Conservation (phyloP, 2,113 vertebrate genomes). For the Uria aalge region DNA sequence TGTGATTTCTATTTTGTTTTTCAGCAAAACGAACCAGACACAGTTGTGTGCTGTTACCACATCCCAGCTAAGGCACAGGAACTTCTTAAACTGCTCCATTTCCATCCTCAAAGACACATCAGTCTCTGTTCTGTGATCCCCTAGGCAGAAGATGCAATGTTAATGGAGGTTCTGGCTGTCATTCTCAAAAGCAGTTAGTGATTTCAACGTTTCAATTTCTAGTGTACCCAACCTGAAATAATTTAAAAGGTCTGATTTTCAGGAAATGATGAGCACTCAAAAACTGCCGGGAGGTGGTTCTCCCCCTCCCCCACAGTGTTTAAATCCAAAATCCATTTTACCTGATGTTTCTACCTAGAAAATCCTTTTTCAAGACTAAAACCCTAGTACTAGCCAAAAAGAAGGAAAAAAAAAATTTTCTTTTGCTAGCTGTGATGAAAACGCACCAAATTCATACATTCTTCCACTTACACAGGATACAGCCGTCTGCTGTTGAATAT, state of each 20-base stretch:
- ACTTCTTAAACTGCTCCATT: constrained; percentile 13
- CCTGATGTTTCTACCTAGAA: not conserved
- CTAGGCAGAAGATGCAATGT: not conserved
- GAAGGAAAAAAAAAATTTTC: not conserved
- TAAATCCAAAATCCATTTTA: not conserved
- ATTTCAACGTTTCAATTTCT: constrained; percentile 10
- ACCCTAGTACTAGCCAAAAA: not conserved
- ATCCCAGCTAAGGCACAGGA: not conserved
- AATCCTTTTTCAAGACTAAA: not conserved
- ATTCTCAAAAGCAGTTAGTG: constrained; percentile 18
- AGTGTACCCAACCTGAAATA: not conserved
- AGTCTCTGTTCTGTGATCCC: constrained; percentile 15
- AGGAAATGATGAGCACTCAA: not conserved
- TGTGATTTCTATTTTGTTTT: constrained; percentile 45
- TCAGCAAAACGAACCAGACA: not conserved
- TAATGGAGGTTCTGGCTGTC: constrained; percentile 36
- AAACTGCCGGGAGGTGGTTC: not conserved
- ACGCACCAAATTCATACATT: not conserved
- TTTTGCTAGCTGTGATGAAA: not conserved
- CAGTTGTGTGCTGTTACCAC: not conserved
- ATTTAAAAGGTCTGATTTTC: constrained; percentile 9
- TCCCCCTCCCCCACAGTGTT: not conserved
- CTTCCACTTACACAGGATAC: not conserved
- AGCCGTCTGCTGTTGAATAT: not conserved
- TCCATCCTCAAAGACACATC: constrained; percentile 33